Evolutionary conservation across 2,888 invertebrate species (phyloP).

Genomic region (Tenodera sinensis): DNA sequence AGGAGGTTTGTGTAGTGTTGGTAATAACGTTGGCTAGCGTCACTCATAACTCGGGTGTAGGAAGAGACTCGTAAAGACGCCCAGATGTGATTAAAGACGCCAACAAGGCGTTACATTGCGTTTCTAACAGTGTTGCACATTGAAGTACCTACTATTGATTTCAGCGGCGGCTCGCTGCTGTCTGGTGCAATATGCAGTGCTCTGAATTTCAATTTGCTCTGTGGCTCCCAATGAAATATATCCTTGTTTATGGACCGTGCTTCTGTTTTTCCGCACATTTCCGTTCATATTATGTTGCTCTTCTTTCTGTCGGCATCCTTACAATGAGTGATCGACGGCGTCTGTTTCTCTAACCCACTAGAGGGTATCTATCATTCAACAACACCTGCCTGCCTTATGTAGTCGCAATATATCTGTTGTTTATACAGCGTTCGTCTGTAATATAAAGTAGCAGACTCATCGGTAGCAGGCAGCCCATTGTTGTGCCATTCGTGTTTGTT

Average conservation of each 20-base stretch:
- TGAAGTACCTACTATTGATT: not conserved
- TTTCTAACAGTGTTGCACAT: not conserved
- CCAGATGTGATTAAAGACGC: not conserved
- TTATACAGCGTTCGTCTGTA: too few relatives aligned
- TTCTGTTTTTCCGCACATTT: not conserved
- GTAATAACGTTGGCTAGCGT: too few relatives aligned
- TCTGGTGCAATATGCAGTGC: not conserved
- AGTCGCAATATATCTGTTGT: too few relatives aligned
- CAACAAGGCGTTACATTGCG: not conserved
- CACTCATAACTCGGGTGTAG: not conserved
- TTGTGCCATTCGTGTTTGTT: too few relatives aligned
- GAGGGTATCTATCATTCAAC: too few relatives aligned
- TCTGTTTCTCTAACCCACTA: too few relatives aligned
- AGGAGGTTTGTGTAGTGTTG: too few relatives aligned
- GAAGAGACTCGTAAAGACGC: not conserved
- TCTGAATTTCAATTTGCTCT: not conserved
- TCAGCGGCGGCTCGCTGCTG: not conserved
- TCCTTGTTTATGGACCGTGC: not conserved
- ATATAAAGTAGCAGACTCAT: too few relatives aligned
- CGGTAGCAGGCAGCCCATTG: too few relatives aligned
- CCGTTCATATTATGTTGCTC: not conserved
- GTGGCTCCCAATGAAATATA: not conserved
- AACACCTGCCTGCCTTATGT: too few relatives aligned
- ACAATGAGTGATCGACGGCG: not conserved
- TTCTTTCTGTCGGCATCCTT: not conserved